Evolutionary conservation across 2,888 invertebrate genomes (phyloP), one percentile per base, ranked within the genome.

Genomic region (Thereva unica): DNA sequence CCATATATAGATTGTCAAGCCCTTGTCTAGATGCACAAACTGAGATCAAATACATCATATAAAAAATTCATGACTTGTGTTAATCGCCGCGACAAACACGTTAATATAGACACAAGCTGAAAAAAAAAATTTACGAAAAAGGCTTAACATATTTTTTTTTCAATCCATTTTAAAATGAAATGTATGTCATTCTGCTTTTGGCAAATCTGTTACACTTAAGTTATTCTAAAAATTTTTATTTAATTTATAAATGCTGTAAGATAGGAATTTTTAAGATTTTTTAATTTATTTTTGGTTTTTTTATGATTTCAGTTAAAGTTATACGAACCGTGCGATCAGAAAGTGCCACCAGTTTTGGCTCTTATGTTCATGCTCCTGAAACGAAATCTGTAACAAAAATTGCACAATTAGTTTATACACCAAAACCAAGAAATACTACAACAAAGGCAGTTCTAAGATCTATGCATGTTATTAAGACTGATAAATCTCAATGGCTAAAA

Each of bases 401-500:
- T 34, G 38, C 68, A 9, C 64, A 64, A 54, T 64, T 69, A 38
- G 50, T 69, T n/a, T 69, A 69, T 47, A 64, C 56, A 37, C 55
- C 66, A 6, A 67, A 64, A 37, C 55, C 66, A 5, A 67, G 64
- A 44, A 57, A 47, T 6, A 37, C 37, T 10, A 44, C 66, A 23
- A 63, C 68, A 23, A 34, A 37, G 6, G 64, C 56, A 7, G 23
- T 55, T n/a, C 38, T 63, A 8, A 68, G 52, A 45, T 67, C 68
- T 1, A 40, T 64, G 23, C 64, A 64, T n/a, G 57, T 23, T 2
- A 23, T 23, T 2, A 23, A 23, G 23, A 23, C 23, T 23, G 23
- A 23, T 23, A 23, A 23, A 23, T 23, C 23, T 23, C 23, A 23
- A 23, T 23, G 23, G 23, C 23, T 23, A 23, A 23, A 23, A 23